Percentiles rank a stretch among this genome's conserved stretches.
phyloP scores from a whole-genome alignment of 2,888 invertebrate species.

The Eurois occulta region DNA sequence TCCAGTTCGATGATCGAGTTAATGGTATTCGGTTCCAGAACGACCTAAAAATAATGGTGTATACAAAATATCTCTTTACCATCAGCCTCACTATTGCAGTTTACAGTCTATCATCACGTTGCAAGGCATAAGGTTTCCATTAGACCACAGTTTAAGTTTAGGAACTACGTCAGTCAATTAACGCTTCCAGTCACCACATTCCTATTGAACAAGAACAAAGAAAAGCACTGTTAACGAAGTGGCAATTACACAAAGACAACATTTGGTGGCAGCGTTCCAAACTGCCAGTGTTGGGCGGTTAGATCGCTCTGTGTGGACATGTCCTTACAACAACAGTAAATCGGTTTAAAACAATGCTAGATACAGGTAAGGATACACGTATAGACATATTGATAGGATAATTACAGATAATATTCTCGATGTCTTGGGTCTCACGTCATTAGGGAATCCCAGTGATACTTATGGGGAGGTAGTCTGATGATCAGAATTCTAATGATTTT shows the following conservation, averaged over 20 bases:
- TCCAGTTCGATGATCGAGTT: too few relatives aligned
- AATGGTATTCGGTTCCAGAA: too few relatives aligned
- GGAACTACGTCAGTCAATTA: neutral
- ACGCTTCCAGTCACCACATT: neutral
- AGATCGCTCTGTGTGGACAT: neutral
- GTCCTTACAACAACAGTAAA: constrained; percentile 37
- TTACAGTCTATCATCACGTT: too few relatives aligned
- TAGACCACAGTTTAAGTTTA: neutral
- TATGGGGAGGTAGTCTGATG: neutral
- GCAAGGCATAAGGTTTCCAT: too few relatives aligned
- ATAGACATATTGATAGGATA: constrained; percentile 40
- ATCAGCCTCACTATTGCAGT: too few relatives aligned
- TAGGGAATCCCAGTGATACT: constrained; percentile 13
- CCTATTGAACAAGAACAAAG: neutral
- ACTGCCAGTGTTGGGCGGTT: neutral
- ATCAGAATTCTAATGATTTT: constrained; percentile 7
- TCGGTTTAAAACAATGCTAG: constrained; percentile 38
- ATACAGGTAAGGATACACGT: constrained; percentile 7
- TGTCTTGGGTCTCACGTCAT: neutral
- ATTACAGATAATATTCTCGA: constrained; percentile 32
- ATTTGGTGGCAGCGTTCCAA: neutral
- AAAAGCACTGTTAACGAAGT: neutral
- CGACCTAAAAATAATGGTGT: too few relatives aligned
- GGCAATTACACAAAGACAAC: neutral
- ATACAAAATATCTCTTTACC: too few relatives aligned